Conservation (phyloP, 2,888 invertebrate genomes). For the Limnephilus auricula region DNA sequence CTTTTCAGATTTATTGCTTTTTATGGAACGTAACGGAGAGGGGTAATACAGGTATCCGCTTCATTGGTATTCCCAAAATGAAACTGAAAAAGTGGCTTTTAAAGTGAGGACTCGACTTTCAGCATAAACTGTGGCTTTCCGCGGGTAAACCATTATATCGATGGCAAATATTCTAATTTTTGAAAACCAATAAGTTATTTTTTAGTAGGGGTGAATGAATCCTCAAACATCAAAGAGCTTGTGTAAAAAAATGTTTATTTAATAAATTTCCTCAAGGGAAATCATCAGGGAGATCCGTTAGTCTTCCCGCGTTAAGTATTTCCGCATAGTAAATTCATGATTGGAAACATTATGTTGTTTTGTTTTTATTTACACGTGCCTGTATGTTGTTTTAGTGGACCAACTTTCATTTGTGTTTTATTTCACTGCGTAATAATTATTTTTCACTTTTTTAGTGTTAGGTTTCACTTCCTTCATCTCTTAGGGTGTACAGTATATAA, state of each 20-base stretch:
- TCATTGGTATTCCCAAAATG: slow-evolving; percentile 47
- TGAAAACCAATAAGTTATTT: slow-evolving; percentile 30
- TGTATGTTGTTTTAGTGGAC: too few species aligned
- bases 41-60: slow-evolving; percentile 24
- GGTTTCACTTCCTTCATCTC: too few species aligned
- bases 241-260: slow-evolving; percentile 1
- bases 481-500: too few species aligned
- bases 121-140: slow-evolving; percentile 40
- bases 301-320: too few species aligned
- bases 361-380: not conserved
- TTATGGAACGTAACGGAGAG: slow-evolving; percentile 30
- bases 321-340: not conserved
- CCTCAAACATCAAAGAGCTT: not conserved
- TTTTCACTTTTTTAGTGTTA: too few species aligned
- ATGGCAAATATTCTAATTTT: slow-evolving; percentile 34
- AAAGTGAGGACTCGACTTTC: slow-evolving; percentile 40
- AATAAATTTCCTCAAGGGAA: not conserved
- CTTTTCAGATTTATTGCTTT: slow-evolving; percentile 41
- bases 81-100: slow-evolving; percentile 36
- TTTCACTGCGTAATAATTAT: too few species aligned
- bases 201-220: not conserved
- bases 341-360: not conserved
- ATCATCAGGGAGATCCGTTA: not conserved
- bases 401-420: too few species aligned
- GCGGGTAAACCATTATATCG: slow-evolving; percentile 32